Evolutionary conservation across 2,113 vertebrate species (phyloP).

Genomic region (Cisticola juncidis): DNA sequence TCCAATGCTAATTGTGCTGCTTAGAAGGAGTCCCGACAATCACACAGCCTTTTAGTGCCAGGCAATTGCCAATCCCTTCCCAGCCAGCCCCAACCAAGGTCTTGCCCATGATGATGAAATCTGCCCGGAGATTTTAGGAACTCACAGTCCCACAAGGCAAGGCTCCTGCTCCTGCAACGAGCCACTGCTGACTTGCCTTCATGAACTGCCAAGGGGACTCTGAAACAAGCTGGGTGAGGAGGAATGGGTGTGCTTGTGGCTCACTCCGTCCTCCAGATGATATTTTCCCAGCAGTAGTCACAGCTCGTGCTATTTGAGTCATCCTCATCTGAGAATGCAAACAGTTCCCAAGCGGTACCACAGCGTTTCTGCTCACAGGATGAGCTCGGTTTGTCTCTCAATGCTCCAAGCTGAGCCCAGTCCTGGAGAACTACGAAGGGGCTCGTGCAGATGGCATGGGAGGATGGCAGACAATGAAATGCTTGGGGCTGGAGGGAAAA

Average conservation of each 20-base stretch:
- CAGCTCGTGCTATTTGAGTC: constrained; percentile 55
- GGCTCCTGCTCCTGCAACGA: not conserved
- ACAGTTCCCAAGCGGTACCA: not conserved
- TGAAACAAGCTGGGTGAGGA: not conserved
- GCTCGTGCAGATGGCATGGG: not conserved
- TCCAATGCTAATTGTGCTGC: not conserved
- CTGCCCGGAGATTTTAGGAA: constrained; percentile 6
- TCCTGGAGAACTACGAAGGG: no score
- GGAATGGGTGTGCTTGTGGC: constrained; percentile 27
- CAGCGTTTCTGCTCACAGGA: not conserved
- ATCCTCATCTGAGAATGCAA: constrained; percentile 47
- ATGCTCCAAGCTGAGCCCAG: not conserved
- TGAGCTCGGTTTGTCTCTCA: not conserved
- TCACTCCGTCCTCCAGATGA: constrained; percentile 36
- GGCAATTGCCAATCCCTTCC: not conserved
- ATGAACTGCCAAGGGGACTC: not conserved
- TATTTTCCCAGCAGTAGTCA: constrained; percentile 51
- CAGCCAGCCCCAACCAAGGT: not conserved
- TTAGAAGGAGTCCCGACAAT: not conserved
- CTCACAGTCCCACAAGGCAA: not conserved
- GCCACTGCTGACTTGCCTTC: not conserved
- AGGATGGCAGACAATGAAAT: not conserved
- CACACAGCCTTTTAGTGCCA: not conserved
- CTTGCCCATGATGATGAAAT: not conserved
- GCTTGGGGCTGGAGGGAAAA: not conserved